These are phyloP conservation scores for Boloria selene DNA, from an alignment of 2,888 invertebrate genomes.

Conservation along the genomic window DNA sequence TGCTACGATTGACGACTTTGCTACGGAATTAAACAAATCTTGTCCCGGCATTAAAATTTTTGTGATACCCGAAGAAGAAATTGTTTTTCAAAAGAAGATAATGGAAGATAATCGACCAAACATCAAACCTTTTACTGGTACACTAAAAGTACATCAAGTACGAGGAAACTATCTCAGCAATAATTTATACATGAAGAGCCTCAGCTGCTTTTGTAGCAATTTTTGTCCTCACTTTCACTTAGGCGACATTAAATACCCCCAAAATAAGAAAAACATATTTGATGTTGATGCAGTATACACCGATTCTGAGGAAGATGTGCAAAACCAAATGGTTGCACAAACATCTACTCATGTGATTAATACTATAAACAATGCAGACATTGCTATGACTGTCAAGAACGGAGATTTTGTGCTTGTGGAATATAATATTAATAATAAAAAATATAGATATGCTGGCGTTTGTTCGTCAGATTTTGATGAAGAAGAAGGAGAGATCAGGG, in stretches of 20 bases:
- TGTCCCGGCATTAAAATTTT: constrained; percentile 36
- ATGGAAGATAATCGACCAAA: constrained; percentile 37
- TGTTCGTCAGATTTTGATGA: constrained; percentile 42
- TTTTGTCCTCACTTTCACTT: constrained; percentile 39
- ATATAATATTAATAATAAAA: constrained; percentile 18
- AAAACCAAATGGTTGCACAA: constrained; percentile 3
- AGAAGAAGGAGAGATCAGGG: constrained; percentile 37
- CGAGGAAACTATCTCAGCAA: constrained; percentile 37
- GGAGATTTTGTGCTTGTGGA: constrained; percentile 39
- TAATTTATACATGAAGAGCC: constrained; percentile 39
- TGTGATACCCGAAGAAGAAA: constrained; percentile 23
- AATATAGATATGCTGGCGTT: constrained; percentile 41
- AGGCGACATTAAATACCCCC: constrained; percentile 33
- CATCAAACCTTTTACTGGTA: constrained; percentile 29
- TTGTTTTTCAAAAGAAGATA: constrained; percentile 38
- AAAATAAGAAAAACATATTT: constrained; percentile 33
- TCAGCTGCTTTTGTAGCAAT: constrained; percentile 39
- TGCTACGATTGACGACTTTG: constrained; percentile 26
- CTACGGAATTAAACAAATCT: constrained; percentile 27
- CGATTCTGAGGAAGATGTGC: constrained; percentile 39
- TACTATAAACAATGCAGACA: constrained; percentile 7
- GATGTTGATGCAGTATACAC: constrained; percentile 39
- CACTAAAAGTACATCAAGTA: constrained; percentile 38
- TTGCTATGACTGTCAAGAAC: constrained; percentile 35
- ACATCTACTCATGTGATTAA: constrained; percentile 41